A percentile compares a stretch with the other conserved stretches of the same genome.
Evolutionary conservation across 30 jellyfish, hydroid and myxozoan species (phyloP).

Genomic region (Cassiopea andromeda): DNA sequence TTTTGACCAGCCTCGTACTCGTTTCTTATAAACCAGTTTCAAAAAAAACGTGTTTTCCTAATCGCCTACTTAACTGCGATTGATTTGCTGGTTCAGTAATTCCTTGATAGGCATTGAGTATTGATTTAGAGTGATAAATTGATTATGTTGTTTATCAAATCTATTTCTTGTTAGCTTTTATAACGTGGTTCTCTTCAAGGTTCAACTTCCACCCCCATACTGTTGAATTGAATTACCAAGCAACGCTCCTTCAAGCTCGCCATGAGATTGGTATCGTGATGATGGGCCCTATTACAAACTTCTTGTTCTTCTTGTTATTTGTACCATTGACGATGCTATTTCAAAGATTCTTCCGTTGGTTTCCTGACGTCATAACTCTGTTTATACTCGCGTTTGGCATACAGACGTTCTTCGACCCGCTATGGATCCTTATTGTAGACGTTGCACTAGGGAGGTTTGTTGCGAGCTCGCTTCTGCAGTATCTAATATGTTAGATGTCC

Average conservation of each 20-base stretch:
- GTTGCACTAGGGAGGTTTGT: slow-evolving; percentile 77
- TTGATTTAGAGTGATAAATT: too few relatives aligned
- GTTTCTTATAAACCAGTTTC: too few relatives aligned
- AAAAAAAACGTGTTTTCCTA: too few relatives aligned
- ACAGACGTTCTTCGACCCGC: slow-evolving; percentile 87
- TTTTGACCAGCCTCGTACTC: too few relatives aligned
- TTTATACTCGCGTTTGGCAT: slow-evolving; percentile 95
- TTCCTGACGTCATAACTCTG: slow-evolving; percentile 80
- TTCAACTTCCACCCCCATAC: slow-evolving; percentile 93
- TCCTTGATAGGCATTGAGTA: too few relatives aligned
- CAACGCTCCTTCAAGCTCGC: slow-evolving; percentile 92
- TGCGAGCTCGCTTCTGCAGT: not conserved
- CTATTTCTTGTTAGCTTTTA: not conserved
- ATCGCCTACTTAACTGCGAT: too few relatives aligned
- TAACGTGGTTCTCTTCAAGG: slow-evolving; percentile 34
- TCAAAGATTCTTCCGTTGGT: slow-evolving; percentile 84
- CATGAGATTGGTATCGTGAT: slow-evolving; percentile 94
- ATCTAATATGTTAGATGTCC: too few relatives aligned
- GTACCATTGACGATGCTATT: slow-evolving; percentile 74
- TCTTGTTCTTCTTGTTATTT: slow-evolving; percentile 56
- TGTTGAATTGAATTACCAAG: slow-evolving; percentile 91
- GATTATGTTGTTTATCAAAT: not conserved
- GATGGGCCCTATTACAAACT: slow-evolving; percentile 93
- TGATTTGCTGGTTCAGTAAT: too few relatives aligned
- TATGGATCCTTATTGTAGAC: slow-evolving; percentile 86